Base-by-base conservation (phyloP, 1,140 invertebrate species). In the Heliconius himera region DNA sequence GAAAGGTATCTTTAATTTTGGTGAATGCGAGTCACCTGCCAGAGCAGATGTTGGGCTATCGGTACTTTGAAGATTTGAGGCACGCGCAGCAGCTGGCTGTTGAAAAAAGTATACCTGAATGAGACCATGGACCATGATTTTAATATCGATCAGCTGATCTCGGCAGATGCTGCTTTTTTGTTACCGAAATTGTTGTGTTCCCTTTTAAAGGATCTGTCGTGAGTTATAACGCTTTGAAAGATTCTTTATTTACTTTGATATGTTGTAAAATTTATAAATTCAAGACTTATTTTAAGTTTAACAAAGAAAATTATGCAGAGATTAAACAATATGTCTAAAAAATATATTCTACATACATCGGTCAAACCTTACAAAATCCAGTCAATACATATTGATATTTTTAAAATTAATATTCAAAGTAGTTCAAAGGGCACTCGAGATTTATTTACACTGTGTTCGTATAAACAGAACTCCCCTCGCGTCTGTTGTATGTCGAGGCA, bases 401-500 rank as follows among this genome's bases (percentile, higher is more conserved):
- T 29, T 54, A 80, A 80, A 80, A 80, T 41, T 79, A 13, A 75
- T 71, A 74, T 70, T 73, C 16, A 66, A 72, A 80, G 73, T 80
- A 71, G 74, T 84, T 90, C 85, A 89, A 88, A 89, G 87, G 85
- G 83, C 79, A 86, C 86, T 89, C 82, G 78, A 83, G 83, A 81
- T 87, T 87, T 91, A 90, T 93, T 93, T 93, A 89, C 86, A 86
- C 84, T 85, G 81, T 83, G n/a, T 66, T 66, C 26, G 70, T 76
- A 79, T 82, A 88, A 89, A 91, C 91, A 91, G 89, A 89, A 84
- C 75, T 74, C 82, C 80, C 82, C 80, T 76, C 77, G 85, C 90
- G 88, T 92, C 91, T 93, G 91, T 86, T 91, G 86, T 89, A 82
- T 90, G 84, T 93, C 91, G 77, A 76, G 75, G 85, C 79, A 78